A percentile compares a stretch with the other conserved stretches of the same genome.
Evolutionary conservation across 2,113 vertebrate genomes (phyloP).

Genomic region (Rhizomys pruinosus): DNA sequence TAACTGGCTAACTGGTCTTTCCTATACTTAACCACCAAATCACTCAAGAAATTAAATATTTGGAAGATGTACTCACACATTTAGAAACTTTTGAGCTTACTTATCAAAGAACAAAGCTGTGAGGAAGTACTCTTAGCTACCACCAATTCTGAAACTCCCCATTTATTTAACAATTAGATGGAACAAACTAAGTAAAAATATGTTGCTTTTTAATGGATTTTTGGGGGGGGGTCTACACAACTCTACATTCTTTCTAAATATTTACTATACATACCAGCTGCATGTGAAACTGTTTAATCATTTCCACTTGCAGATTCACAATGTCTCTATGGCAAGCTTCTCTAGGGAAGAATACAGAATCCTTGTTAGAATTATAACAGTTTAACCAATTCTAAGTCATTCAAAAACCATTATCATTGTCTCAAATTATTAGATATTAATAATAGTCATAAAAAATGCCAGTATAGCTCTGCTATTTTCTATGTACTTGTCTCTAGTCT

Average conservation of each 20-base stretch:
- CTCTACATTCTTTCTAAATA: not conserved
- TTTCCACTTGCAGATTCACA: slow-evolving; percentile 98
- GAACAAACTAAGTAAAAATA: not conserved
- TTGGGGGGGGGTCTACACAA: not conserved
- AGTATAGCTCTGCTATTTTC: not conserved
- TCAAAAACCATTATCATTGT: slow-evolving; percentile 45
- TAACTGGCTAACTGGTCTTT: slow-evolving; percentile 11
- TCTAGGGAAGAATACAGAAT: slow-evolving; percentile 83
- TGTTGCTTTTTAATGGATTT: not conserved
- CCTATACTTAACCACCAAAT: slow-evolving; percentile 37
- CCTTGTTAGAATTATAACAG: slow-evolving; percentile 47
- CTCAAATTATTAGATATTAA: slow-evolving; percentile 35
- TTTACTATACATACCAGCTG: slow-evolving; percentile 91
- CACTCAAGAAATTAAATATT: slow-evolving; percentile 13
- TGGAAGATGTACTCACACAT: slow-evolving; percentile 7
- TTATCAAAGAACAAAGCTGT: not conserved
- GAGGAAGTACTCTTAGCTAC: not conserved
- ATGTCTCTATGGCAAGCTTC: slow-evolving; percentile 95
- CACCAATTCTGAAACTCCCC: slow-evolving; percentile 22
- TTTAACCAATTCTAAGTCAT: slow-evolving; percentile 5
- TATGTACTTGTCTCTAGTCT: not conserved
- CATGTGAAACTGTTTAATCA: slow-evolving; percentile 98
- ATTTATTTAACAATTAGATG: slow-evolving; percentile 31
- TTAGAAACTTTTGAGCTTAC: not conserved
- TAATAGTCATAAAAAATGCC: slow-evolving; percentile 10